These are phyloP conservation scores for Macaria liturata DNA, from an alignment of 2,888 invertebrate species.

Conservation along the genomic window DNA sequence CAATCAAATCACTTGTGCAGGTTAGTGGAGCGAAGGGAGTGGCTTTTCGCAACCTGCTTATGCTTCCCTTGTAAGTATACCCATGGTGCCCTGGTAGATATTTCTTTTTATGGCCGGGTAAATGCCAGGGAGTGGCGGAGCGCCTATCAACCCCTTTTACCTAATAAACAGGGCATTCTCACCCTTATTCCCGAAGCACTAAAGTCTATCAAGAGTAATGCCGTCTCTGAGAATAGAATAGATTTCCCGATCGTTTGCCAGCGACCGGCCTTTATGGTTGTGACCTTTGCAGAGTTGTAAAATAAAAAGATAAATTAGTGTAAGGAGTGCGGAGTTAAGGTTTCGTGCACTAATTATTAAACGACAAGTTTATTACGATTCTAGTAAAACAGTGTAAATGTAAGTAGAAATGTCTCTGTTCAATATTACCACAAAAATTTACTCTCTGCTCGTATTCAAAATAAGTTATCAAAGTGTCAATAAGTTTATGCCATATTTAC, in stretches of 20 bases:
- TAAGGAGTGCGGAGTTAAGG: slow-evolving; percentile 19
- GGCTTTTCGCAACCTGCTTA: slow-evolving; percentile 63
- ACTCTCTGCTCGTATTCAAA: no score
- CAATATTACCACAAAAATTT: no score
- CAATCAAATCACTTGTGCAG: slow-evolving; percentile 42
- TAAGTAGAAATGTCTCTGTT: no score
- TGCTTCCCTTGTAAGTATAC: slow-evolving; percentile 63
- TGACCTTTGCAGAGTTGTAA: slow-evolving; percentile 28
- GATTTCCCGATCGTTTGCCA: slow-evolving; percentile 31
- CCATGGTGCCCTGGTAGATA: slow-evolving; percentile 73
- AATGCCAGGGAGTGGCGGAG: slow-evolving; percentile 78
- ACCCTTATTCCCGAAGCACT: slow-evolving; percentile 28
- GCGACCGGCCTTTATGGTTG: slow-evolving; percentile 22
- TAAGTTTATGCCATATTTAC: no score
- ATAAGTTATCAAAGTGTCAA: no score
- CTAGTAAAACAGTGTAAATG: no score
- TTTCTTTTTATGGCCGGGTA: slow-evolving; percentile 81
- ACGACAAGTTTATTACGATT: no score
- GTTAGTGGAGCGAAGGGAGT: slow-evolving; percentile 75
- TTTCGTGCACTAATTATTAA: slow-evolving; percentile 2
- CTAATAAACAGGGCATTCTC: slow-evolving; percentile 42
- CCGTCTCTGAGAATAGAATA: slow-evolving; percentile 12
- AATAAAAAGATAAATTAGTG: slow-evolving; percentile 22
- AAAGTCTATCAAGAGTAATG: background rate
- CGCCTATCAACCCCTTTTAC: slow-evolving; percentile 50